A percentile compares a stretch with the other conserved stretches of the same genome.
phyloP scores from a whole-genome alignment of 1,140 invertebrate species.

The Pantala flavescens region DNA sequence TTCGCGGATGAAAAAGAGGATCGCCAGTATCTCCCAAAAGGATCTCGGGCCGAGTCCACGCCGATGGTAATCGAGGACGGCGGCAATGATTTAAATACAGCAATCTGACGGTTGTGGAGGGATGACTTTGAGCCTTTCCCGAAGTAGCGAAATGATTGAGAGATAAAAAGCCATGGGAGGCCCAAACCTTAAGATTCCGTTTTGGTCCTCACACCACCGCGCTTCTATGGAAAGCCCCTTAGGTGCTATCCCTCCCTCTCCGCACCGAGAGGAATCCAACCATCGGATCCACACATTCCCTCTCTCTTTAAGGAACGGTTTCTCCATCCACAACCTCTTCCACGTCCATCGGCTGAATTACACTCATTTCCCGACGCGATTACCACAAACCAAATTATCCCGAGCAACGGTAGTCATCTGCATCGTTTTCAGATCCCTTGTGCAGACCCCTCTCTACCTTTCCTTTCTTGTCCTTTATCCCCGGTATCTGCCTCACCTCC shows the following conservation, averaged over 20 bases:
- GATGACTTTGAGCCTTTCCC: neutral
- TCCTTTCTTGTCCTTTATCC: neutral
- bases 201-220: neutral
- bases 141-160: slow-evolving; percentile 1
- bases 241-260: neutral
- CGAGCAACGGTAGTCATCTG: neutral
- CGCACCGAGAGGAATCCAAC: neutral
- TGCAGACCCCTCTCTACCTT: neutral
- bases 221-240: neutral
- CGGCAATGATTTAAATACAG: neutral
- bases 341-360: neutral
- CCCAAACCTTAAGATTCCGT: neutral
- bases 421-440: slow-evolving; percentile 4
- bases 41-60: no score
- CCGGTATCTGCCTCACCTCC: neutral
- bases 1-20: no score
- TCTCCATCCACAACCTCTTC: neutral
- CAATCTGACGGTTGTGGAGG: neutral
- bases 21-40: no score
- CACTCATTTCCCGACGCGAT: neutral
- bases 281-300: neutral
- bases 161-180: neutral
- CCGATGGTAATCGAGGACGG: neutral
- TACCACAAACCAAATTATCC: slow-evolving; percentile 2
- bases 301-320: neutral